Base-by-base conservation (phyloP, 2,888 invertebrate species). In the Elegia similella region DNA sequence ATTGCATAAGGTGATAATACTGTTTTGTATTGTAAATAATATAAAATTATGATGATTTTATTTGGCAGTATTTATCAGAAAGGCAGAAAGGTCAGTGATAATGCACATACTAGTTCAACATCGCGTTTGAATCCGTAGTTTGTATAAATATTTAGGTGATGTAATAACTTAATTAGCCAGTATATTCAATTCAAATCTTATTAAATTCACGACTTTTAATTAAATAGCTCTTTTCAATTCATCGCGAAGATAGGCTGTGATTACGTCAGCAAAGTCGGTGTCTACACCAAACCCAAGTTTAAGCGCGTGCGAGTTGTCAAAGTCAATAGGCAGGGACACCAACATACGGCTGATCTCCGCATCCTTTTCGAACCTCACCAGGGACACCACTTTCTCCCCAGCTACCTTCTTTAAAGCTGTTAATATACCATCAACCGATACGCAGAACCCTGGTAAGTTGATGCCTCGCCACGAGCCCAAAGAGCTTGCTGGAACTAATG, bases 371-470 rank as follows among this genome's bases (percentile, higher is more conserved):
- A 72, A 86, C 15, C 62, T 65, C 10, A 90, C 80, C 34, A 79
- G 73, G 16, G 73, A 68, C 0, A 78, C 80, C 12, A 67, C 75
- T 44, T 65, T 58, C 7, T 73, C 69, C 7, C 88, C 88, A n/a
- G 84, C 85, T 12, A 75, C 80, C 1, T 62, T 63, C 1, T 72
- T 66, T 44, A 89, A 66, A 42, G 87, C 84, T 15, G 64, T 61
- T 47, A 86, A 57, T 82, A 87, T 86, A 10, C 78, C 80, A 0
- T 62, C 59, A 30, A 80, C 83, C 3, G 83, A 62, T 6, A 83
- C 82, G 56, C 76, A 65, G 42, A 89, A 63, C 13, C 89, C 89
- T 1, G 90, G 90, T 55, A 89, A 67, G 60, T 76, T 77, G 0
- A 88, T 66, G 7, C 70, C 78, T 15, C 84, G 78, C 78, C 84